Percentiles rank a stretch among this genome's conserved stretches.
Conservation (phyloP, 2,888 invertebrate genomes). For the Oscheius sp. region DNA sequence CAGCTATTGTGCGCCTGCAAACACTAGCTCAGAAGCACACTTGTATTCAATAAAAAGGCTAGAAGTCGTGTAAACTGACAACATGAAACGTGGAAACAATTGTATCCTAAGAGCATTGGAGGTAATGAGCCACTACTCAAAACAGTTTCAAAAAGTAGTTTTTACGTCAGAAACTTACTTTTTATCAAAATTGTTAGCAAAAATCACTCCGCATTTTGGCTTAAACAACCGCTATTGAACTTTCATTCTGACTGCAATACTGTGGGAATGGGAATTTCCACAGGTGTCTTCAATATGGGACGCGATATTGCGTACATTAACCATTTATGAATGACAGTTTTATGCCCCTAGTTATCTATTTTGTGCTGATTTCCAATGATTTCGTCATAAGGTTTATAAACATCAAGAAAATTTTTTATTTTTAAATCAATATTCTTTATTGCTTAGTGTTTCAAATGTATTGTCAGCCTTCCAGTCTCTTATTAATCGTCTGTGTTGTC, state of each 20-base stretch:
- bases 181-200: too few species aligned
- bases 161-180: not conserved
- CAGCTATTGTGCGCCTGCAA: conserved; percentile 20
- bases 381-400: too few species aligned
- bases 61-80: too few species aligned
- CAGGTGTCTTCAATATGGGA: not conserved
- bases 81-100: too few species aligned
- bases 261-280: not conserved
- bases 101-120: too few species aligned
- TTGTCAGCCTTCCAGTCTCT: conserved; percentile 5
- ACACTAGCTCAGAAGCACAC: conserved; percentile 20
- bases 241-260: too few species aligned
- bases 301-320: not conserved
- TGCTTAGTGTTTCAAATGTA: not conserved
- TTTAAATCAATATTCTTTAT: not conserved
- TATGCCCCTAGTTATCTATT: not conserved
- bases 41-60: not conserved
- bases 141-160: too few species aligned
- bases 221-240: too few species aligned
- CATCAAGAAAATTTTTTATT: not conserved
- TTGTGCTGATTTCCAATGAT: too few species aligned
- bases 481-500: not conserved
- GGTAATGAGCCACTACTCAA: too few species aligned
- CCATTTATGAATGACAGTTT: not conserved
- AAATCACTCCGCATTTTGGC: too few species aligned